Evolutionary conservation across 2,888 invertebrate genomes (phyloP), one percentile per base, ranked within the genome.

Genomic region (Drosophila robusta): DNA sequence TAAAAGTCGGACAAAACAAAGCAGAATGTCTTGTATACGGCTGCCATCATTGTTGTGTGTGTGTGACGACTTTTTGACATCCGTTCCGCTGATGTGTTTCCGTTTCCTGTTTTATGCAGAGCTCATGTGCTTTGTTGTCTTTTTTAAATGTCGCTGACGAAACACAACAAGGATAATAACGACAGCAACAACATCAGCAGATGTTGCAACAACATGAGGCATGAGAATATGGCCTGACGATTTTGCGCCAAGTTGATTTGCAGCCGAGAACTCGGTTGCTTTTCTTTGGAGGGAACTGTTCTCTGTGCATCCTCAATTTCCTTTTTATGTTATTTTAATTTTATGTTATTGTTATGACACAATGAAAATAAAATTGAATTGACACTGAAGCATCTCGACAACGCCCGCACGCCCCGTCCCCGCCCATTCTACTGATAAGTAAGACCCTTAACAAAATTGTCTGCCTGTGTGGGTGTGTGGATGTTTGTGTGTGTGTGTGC

Each of bases 311-410:
- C 88, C 92, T 90, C 92, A 91, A 92, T 92, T 91, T 91, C 91
- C 91, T 89, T 91, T 91, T 92, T 91, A 92, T 92, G 92, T 92
- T 91, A 90, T 92, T 91, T 91, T 91, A 91, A 91, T 91, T 91
- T 91, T 91, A 91, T 92, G 92, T 92, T 92, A 91, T 92, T 91
- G 92, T 91, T 92, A 92, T 91, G 92, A 91, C 91, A 92, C 92
- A 91, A 92, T 91, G 92, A 92, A 84, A 92, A 92, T 91, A 90
- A 92, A 91, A 91, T 92, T 92, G 91, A 92, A 91, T 92, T 91
- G 92, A 92, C 91, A 92, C 90, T 89, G 91, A 91, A 87, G 90
- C 85, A 81, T 70, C 74, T 72, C 68, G 69, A 55, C 56, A 44
- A 29, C 29, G 63, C 38, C 45, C 12, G 26, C 18, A 11, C n/a